Base-by-base conservation (phyloP, 2,888 invertebrate species). In the Brachyopa scutellaris region DNA sequence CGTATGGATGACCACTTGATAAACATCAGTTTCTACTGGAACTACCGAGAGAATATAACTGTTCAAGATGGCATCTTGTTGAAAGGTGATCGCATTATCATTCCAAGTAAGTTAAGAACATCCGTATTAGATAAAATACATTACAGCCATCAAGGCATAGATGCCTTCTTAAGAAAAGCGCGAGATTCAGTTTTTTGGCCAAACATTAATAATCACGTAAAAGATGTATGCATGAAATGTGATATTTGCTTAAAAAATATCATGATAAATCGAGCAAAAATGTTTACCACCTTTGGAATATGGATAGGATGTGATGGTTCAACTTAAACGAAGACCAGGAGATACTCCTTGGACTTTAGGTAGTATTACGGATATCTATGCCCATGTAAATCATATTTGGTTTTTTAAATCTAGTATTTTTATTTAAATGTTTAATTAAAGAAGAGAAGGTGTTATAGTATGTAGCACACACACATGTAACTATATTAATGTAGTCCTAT, bases 121-220 rank as follows among this genome's bases (percentile, higher is more conserved):
- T 26, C 26, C 8, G 23, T 66, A 17, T 26, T 51, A 13, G 23
- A 29, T 8, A 15, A 19, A 51, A 11, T 66, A 4, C 31, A 51
- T 29, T 40, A 51, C 13, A 49, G 8, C 26, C 49, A 64, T 38
- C 64, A 64, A 26, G 64, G 64, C n/a, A 49, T 49, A 6, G 38
- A 64, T 29, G 17, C 64, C 1, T 33, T 38, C 53, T 15, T 85
- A 53, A 66, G 76, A 19, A 83, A 82, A 69, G 84, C 85, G 66
- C 17, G 83, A 59, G 61, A 80, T 26, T 55, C 78, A 8, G 45
- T 84, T 31, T 84, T 80, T 45, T 85, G 84, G 85, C 85, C 83
- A 1, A 76, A 70, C 9, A 80, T 85, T 29, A 61, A 53, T 15
- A 47, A 31, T 13, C 67, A 79, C 11, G 78, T 86, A 15, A 83